Percentiles rank a stretch among this genome's conserved stretches.
phyloP scores from a whole-genome alignment of 2,113 vertebrate species.

The Brachirus orientalis region DNA sequence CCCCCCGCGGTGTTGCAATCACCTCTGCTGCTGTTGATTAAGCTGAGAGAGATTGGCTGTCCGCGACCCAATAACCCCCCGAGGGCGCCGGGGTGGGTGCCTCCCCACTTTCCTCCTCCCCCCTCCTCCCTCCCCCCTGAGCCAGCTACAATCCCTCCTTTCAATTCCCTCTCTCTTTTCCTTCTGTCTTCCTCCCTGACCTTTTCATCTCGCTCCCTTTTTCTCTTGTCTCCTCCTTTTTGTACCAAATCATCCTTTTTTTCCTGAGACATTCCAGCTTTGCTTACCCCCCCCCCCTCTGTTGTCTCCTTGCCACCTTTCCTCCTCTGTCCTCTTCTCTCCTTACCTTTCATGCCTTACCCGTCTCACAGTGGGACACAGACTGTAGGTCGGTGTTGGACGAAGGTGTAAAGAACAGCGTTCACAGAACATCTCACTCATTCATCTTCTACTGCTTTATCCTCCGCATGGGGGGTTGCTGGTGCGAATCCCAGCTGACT shows the following conservation, averaged over 20 bases:
- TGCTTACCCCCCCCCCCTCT: too few species aligned
- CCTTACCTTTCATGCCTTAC: neutral
- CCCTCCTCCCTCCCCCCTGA: constrained; percentile 20
- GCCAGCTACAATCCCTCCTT: constrained; percentile 55
- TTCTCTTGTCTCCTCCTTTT: neutral
- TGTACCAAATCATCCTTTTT: neutral
- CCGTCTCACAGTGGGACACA: neutral
- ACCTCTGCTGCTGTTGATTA: constrained; percentile 81
- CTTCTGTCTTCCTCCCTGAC: constrained; percentile 14
- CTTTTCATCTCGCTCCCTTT: constrained; percentile 28
- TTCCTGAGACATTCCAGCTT: neutral
- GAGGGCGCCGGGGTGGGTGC: constrained; percentile 39
- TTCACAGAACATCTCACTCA: too few species aligned
- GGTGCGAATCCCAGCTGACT: too few species aligned
- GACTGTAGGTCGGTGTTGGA: neutral
- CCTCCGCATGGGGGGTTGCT: too few species aligned
- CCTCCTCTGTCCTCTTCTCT: neutral
- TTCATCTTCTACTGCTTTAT: too few species aligned
- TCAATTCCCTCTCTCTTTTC: constrained; percentile 31
- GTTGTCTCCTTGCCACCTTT: neutral
- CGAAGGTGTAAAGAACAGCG: neutral
- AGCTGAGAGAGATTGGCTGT: constrained; percentile 81
- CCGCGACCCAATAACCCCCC: constrained; percentile 79
- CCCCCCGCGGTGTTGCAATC: constrained; percentile 72
- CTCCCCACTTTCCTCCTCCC: constrained; percentile 14